These are phyloP conservation scores for Spea multiplicata DNA, from an alignment of 2,113 vertebrate genomes.

Conservation along the genomic window DNA sequence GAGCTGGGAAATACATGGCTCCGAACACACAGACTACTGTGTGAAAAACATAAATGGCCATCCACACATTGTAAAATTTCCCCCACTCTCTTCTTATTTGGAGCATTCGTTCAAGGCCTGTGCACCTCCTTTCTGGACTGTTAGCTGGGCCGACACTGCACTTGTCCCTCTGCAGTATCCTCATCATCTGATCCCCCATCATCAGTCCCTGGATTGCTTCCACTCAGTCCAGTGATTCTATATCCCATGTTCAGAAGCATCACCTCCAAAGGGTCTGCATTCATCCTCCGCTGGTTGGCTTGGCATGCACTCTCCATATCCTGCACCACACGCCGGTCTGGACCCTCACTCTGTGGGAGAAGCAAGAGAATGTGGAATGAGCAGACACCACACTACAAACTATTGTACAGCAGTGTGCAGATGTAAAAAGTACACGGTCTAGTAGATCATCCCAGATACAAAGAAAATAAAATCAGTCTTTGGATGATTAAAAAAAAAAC, in stretches of 20 bases:
- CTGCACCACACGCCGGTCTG: constrained; percentile 88
- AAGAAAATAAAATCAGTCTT: too few species aligned
- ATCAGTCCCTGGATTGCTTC: constrained; percentile 62
- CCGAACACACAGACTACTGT: constrained; percentile 19
- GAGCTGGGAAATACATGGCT: constrained; percentile 14
- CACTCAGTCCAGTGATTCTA: constrained; percentile 91
- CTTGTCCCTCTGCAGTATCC: constrained; percentile 92
- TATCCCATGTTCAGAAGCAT: constrained; percentile 99
- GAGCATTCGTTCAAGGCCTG: constrained; percentile 38
- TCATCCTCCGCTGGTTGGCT: constrained; percentile 97
- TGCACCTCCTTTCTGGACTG: constrained; percentile 21
- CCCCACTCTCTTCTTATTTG: constrained; percentile 6
- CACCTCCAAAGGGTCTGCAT: constrained; percentile 91
- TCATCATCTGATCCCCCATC: constrained; percentile 90
- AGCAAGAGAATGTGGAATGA: not conserved
- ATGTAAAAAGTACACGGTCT: too few species aligned
- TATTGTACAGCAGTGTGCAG: too few species aligned
- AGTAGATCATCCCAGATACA: too few species aligned
- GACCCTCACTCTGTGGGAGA: constrained; percentile 75
- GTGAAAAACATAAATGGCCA: constrained; percentile 23
- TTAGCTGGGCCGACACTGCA: constrained; percentile 97
- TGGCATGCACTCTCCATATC: constrained; percentile 97
- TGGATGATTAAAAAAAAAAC: too few species aligned
- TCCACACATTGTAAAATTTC: constrained; percentile 32
- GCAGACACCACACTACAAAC: not conserved